Base-by-base conservation (phyloP, 2,888 invertebrate genomes). In the Argyresthia albistria region DNA sequence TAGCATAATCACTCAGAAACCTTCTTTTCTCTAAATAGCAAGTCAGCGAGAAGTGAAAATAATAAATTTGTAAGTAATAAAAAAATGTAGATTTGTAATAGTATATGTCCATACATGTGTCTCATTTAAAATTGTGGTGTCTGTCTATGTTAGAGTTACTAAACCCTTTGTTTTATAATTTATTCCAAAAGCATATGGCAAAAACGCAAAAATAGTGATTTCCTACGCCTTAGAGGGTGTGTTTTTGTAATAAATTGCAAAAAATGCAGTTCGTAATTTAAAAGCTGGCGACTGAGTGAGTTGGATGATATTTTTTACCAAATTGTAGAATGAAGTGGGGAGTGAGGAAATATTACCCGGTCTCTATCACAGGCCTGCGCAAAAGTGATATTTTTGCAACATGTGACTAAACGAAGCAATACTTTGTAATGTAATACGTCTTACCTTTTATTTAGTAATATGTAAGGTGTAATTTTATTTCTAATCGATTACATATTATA, bases 361-460 rank as follows among this genome's bases (percentile, higher is more conserved):
- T 60, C 67, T 64, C 60, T 57, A 54, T 56, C 48, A 58, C 57
- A 47, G 67, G 62, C 70, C 72, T 71, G 61, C 43, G 64, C 66
- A 66, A 72, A 77, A 88, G 90, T 90, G 90, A 90, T 90, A 91
- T 90, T 90, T 89, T 90, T 90, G 80, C 87, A 89, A 89, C 90
- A 90, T 90, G 90, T 91, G 91, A 91, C 89, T 90, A 86, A 91
- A 90, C 88, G 88, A 91, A 92, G 92, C 92, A 92, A 92, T 92
- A 92, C 91, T 89, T 90, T 90, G 89, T 92, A 91, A 90, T 90
- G 89, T 89, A 83, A 86, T 86, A 83, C 82, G 88, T 89, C 88
- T 89, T 88, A 89, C 73, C 81, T 80, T 82, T 81, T 80, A 82
- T 82, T 81, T 83, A 81, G 73, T 76, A 71, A 74, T 67, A n/a